These are phyloP conservation scores for Trachemys scripta DNA, from an alignment of 2,113 vertebrate species.

Conservation along the genomic window DNA sequence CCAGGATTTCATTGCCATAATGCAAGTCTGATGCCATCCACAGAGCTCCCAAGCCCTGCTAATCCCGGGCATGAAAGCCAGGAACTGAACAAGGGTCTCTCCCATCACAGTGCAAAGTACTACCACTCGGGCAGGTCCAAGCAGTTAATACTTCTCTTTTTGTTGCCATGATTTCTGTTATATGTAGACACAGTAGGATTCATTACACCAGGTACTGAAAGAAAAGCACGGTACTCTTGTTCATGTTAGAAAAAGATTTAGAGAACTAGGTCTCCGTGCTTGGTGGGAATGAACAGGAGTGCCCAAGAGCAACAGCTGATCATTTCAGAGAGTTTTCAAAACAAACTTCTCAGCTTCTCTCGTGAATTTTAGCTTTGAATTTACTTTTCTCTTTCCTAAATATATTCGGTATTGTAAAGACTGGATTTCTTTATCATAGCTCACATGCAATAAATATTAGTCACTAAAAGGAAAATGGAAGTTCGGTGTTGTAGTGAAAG, in stretches of 20 bases:
- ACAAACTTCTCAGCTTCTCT: neutral
- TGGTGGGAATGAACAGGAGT: neutral
- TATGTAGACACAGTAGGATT: neutral
- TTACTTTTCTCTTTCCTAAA: neutral
- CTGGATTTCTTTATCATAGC: neutral
- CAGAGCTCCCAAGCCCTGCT: neutral
- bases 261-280: neutral
- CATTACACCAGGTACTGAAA: neutral
- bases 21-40: neutral
- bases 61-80: neutral
- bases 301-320: too few relatives aligned
- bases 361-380: neutral
- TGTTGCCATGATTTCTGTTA: neutral
- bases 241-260: neutral
- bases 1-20: too few relatives aligned
- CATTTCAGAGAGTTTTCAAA: neutral
- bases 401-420: neutral
- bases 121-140: neutral
- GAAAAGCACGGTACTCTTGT: neutral
- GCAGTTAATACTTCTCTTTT: neutral
- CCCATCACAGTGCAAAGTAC: neutral
- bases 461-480: neutral
- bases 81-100: neutral
- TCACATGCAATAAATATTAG: rapidly evolving
- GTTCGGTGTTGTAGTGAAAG: neutral